Evolutionary conservation across 2,888 invertebrate species (phyloP).

Genomic region (Falcaria lacertinaria): DNA sequence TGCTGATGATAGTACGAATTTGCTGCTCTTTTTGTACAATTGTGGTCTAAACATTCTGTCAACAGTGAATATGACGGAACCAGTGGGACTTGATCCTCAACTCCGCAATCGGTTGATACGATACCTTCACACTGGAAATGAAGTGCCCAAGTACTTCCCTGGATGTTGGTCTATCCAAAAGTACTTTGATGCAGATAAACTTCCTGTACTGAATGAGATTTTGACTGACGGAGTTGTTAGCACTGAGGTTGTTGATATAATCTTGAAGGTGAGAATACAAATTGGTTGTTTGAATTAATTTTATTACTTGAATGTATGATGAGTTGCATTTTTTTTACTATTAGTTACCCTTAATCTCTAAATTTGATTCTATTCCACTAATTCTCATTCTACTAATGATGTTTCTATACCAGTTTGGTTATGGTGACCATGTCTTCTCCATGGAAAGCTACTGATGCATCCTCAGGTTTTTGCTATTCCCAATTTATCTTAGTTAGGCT

Average conservation of each 20-base stretch:
- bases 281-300: too few species aligned
- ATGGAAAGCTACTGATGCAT: too few species aligned
- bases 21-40: slow-evolving; percentile 19
- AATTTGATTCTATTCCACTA: too few species aligned
- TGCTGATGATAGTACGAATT: slow-evolving; percentile 27
- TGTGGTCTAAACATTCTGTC: slow-evolving; percentile 16
- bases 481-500: too few species aligned
- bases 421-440: too few species aligned
- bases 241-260: slow-evolving; percentile 50
- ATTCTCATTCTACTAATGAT: too few species aligned
- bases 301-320: too few species aligned
- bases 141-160: slow-evolving; percentile 75
- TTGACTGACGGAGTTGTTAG: slow-evolving; percentile 31
- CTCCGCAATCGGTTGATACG: slow-evolving; percentile 63
- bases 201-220: slow-evolving; percentile 51
- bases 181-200: slow-evolving; percentile 64
- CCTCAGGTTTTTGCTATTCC: too few species aligned
- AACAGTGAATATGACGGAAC: slow-evolving; percentile 42
- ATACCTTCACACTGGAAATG: slow-evolving; percentile 75
- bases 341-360: too few species aligned
- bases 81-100: slow-evolving; percentile 40
- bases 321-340: too few species aligned
- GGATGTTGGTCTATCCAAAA: slow-evolving; percentile 76
- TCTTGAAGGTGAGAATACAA: slow-evolving; percentile 46
- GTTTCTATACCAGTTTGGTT: too few species aligned